Base-by-base conservation (phyloP, 2,888 invertebrate genomes). In the Phragmatobia fuliginosa region DNA sequence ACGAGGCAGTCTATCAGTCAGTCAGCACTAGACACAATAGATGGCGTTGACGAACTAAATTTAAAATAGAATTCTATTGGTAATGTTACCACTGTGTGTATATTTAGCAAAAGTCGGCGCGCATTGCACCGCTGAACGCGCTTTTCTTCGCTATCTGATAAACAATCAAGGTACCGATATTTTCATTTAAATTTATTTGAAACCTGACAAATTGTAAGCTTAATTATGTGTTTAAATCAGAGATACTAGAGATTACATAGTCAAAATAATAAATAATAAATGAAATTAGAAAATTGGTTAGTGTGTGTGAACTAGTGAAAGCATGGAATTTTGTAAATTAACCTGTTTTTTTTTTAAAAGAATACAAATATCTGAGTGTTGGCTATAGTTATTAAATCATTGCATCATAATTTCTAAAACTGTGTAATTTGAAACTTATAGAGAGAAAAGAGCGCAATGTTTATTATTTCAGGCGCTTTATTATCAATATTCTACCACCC, bases 31-130 rank as follows among this genome's bases (percentile, higher is more conserved):
- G 8, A 41, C 11, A 45, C 71, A 49, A 62, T 58, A 78, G 81
- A 70, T 70, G 76, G 81, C 83, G 78, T 71, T 68, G 49, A 6
- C 7, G 65, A 36, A 32, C 18, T 32, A 33, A 49, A 45, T 78
- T 81, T 31, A 83, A 82, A 82, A 82, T 82, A 82, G 81, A 80
- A 61, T 61, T 60, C 66, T 66, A 59, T 80, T 75, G 78, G 76
- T 78, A 75, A 73, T 71, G 74, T 76, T 81, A 77, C 79, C 78
- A 71, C 75, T 74, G 79, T 72, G 83, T 83, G 80, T 90, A 90
- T 87, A 82, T 87, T 86, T 90, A 90, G 90, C 82, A 64, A 59
- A 64, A 65, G 70, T 66, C 64, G 77, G 73, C 76, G 83, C 82
- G 82, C 74, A 79, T 73, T 81, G 75, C 64, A 67, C 77, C 72